A percentile compares a stretch with the other conserved stretches of the same genome.
phyloP scores from a whole-genome alignment of 2,797 vertebrate genomes.

The Girardinus metallicus region DNA sequence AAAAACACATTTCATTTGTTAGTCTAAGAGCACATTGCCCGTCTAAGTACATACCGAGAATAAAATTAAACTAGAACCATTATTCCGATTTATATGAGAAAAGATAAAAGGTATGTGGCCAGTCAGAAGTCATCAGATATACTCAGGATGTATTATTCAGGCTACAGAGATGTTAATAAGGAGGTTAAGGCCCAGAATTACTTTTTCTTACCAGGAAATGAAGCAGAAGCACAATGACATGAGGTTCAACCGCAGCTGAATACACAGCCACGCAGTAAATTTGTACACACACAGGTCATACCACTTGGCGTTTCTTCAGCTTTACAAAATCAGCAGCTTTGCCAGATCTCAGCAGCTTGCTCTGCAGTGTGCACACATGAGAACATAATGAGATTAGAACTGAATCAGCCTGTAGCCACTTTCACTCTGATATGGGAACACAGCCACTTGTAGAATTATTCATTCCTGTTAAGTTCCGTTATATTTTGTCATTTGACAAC shows the following conservation, averaged over 20 bases:
- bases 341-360: conserved; percentile 16
- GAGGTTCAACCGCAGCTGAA: conserved; percentile 6
- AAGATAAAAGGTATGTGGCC: conserved; percentile 30
- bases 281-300: conserved; percentile 18
- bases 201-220: conserved; percentile 44
- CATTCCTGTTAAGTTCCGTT: not conserved
- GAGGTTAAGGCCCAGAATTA: conserved; percentile 39
- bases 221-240: conserved; percentile 15
- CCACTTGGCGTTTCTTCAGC: conserved; percentile 24
- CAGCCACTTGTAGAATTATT: not conserved
- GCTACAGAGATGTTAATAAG: conserved; percentile 41
- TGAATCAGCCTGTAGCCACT: conserved; percentile 36
- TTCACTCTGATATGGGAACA: conserved; percentile 22
- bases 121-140: conserved; percentile 45
- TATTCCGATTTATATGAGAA: conserved; percentile 17
- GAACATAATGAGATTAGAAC: conserved; percentile 24
- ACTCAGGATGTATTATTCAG: conserved; percentile 36
- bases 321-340: conserved; percentile 31
- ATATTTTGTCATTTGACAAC: not conserved
- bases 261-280: conserved; percentile 8
- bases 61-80: conserved; percentile 15
- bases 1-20: not conserved
- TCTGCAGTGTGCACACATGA: conserved; percentile 17
- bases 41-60: conserved; percentile 9
- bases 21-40: not conserved